A percentile compares a stretch with the other conserved stretches of the same genome.
Conservation (phyloP, 2,113 vertebrate genomes). For the Riparia riparia region DNA sequence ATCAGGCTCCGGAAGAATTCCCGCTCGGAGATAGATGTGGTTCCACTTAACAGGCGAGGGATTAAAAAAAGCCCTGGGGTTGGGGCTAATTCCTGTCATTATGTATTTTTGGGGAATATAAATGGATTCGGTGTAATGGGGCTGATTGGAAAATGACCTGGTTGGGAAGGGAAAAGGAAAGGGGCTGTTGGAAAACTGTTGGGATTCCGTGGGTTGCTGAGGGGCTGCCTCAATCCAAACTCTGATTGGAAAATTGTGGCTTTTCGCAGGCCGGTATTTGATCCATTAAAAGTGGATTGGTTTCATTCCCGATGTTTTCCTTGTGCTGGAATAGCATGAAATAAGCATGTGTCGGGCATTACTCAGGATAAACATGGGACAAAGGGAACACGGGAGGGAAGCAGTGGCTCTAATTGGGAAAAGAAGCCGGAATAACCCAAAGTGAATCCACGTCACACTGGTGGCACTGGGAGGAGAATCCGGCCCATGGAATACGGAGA, state of each 20-base stretch:
- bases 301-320: conserved; percentile 47
- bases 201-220: conserved; percentile 45
- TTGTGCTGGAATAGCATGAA: conserved; percentile 57
- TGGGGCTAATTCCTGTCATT: conserved; percentile 72
- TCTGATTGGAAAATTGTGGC: conserved; percentile 65
- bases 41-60: conserved; percentile 75
- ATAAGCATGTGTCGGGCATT: conserved; percentile 56
- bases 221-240: conserved; percentile 53
- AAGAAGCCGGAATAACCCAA: background rate
- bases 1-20: conserved; percentile 75
- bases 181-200: conserved; percentile 44
- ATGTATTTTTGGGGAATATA: conserved; percentile 66
- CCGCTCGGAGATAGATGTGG: conserved; percentile 75
- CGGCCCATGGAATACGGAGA: background rate
- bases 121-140: conserved; percentile 49
- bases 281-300: conserved; percentile 62
- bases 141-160: conserved; percentile 76
- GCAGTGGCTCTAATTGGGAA: background rate
- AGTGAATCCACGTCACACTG: background rate
- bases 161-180: conserved; percentile 54
- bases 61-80: conserved; percentile 68
- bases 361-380: background rate
- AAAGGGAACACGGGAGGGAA: background rate
- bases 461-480: conserved; percentile 28
- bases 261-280: conserved; percentile 51